Base-by-base conservation (phyloP, 2,888 invertebrate species). In the Netelia inedita region DNA sequence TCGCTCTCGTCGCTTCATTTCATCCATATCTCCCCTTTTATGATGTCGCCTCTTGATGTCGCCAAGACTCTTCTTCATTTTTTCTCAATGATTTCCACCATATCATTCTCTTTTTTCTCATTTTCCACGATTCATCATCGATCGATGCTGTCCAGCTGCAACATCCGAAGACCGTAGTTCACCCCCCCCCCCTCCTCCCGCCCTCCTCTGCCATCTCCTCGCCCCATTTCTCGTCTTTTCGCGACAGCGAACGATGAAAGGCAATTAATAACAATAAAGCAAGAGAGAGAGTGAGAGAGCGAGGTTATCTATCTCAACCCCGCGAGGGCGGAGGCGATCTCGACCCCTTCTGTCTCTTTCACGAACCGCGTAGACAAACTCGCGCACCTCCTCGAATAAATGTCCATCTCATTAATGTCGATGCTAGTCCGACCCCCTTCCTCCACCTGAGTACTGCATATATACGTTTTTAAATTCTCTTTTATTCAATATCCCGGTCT, bases 331-430 rank as follows among this genome's bases (percentile, higher is more conserved):
- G 11, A 11, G 14, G 46, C 11, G 46, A 14, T 46, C 43, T 66
- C 35, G 16, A n/a, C 63, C 35, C 19, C 46, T n/a, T 46, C 23
- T 14, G 23, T 3, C 43, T 43, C 19, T 69, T 81, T 55, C 28
- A 55, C 63, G 14, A 21, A 76, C 19, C 21, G 19, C 63, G 43
- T 16, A 28, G 16, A 16, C n/a, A 55, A 35, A 71, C 19, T 55
- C 65, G 57, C 66, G 63, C 50, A 41, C 28, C 76, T 72, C 16
- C 65, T 50, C 28, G 82, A 82, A 76, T 82, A 72, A 82, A 82
- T 82, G 76, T 82, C 76, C 76, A 76, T 82, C 76, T 82, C 82
- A 82, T 82, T 76, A 82, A 72, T 72, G 76, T 82, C 55, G 28
- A 55, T 82, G 11, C 55, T 55, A 55, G 53, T 46, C 43, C 72